Evolutionary conservation across 1,140 invertebrate genomes (phyloP), one percentile per base, ranked within the genome.

Genomic region (Bathynomus jamesi): DNA sequence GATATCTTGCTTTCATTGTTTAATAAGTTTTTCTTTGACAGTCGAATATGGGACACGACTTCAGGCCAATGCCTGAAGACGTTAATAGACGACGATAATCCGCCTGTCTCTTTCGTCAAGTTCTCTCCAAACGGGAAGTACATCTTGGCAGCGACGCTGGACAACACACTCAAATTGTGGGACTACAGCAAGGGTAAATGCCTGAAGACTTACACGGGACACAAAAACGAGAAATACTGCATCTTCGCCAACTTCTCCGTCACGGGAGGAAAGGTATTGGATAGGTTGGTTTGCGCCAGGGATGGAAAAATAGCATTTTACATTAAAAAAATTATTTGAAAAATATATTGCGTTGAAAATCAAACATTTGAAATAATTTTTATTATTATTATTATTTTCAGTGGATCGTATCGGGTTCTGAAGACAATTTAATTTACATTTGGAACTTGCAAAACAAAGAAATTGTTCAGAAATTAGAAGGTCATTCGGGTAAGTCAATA

Each of bases 341-440:
- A n/a, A n/a, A n/a, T n/a, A n/a, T n/a, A n/a, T n/a, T n/a, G n/a
- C n/a, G n/a, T n/a, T n/a, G n/a, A n/a, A n/a, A n/a, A n/a, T n/a
- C n/a, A n/a, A n/a, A n/a, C n/a, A n/a, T n/a, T n/a, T n/a, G n/a
- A n/a, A n/a, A n/a, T n/a, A n/a, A n/a, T n/a, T n/a, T n/a, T n/a
- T n/a, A n/a, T n/a, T n/a, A n/a, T n/a, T n/a, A n/a, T n/a, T n/a
- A 62, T 65, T 53, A 80, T 76, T 84, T 85, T 61, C 82, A 96
- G 92, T 99, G 98, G 97, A 99, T 99, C 82, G 96, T 99, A 61
- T 98, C 95, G 65, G 98, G 98, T 17, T 99, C 96, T n/a, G 98
- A 99, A 85, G 98, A 99, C 82, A 96, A 98, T 81, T 88, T 96
- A 85, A 95, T 99, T 3, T 99, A 98, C 80, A 97, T 99, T 78